phyloP scores from a whole-genome alignment of 2,888 invertebrate species.

The Zaprionus bogoriensis region DNA sequence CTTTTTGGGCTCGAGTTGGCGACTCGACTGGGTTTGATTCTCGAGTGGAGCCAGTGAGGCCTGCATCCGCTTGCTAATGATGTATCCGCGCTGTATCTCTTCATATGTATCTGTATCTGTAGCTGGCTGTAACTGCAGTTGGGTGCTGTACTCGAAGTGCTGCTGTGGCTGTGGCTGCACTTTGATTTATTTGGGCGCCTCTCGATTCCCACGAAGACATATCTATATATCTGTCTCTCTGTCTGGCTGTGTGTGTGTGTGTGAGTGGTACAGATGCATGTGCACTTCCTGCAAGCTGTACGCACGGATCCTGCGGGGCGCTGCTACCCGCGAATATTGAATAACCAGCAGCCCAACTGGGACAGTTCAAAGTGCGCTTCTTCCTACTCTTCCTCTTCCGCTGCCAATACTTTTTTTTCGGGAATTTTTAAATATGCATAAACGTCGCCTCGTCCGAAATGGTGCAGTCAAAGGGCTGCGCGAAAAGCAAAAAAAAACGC shows the following conservation, averaged over 20 bases:
- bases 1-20: slow-evolving; percentile 20
- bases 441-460: slow-evolving; percentile 64
- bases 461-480: slow-evolving; percentile 71
- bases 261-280: slow-evolving; percentile 18
- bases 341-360: slow-evolving; percentile 54
- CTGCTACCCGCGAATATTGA: slow-evolving; percentile 74
- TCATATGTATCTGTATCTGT: slow-evolving; percentile 14
- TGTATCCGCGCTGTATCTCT: slow-evolving; percentile 29
- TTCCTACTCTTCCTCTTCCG: background rate
- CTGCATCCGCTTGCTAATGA: slow-evolving; percentile 78
- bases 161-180: slow-evolving; percentile 49
- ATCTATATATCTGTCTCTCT: slow-evolving; percentile 22
- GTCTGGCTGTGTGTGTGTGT: background rate
- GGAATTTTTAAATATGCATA: slow-evolving; percentile 61
- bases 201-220: slow-evolving; percentile 67
- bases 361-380: slow-evolving; percentile 8
- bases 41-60: slow-evolving; percentile 64
- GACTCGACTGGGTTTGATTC: slow-evolving; percentile 18
- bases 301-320: slow-evolving; percentile 40
- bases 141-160: no score
- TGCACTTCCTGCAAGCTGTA: slow-evolving; percentile 59
- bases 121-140: slow-evolving; percentile 5
- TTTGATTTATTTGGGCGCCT: slow-evolving; percentile 71
- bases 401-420: slow-evolving; percentile 1
- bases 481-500: slow-evolving; percentile 41